Evolutionary conservation across 2,888 invertebrate species (phyloP), one percentile per base, ranked within the genome.

Genomic region (Aproaerema taeniolella): DNA sequence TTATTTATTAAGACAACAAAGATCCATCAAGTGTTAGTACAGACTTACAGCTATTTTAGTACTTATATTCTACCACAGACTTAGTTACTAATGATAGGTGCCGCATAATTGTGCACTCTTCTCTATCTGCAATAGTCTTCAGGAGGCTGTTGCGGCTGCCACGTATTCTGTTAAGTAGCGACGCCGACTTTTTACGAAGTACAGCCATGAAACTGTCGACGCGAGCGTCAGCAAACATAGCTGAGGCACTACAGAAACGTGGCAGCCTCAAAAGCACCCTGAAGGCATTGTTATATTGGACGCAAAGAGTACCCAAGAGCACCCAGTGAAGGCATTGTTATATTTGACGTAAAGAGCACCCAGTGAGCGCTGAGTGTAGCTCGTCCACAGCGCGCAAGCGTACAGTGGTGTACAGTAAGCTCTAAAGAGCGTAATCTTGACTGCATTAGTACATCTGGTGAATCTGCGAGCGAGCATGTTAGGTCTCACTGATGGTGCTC

Each of bases 381-480:
- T 8, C 12, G 12, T 11, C 31, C 31, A 31, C 31, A 31, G 4
- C 5, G 31, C 31, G 14, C 31, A 11, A 31, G 31, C 31, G 31
- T 31, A 31, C 31, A 31, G 31, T 6, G 31, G 31, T 31, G 31
- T 31, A 13, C 31, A 31, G 31, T 13, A 31, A 4, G 8, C 31
- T 31, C 31, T 8, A 9, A 31, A 31, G 12, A 31, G 12, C 31
- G 31, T 12, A 13, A 13, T 31, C 28, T 28, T 28, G 4, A 20
- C 28, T n/a, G 5, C 28, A 8, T 5, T n/a, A 8, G 28, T 28
- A 8, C 11, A 28, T 28, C 28, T 28, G n/a, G 11, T n/a, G n/a
- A 28, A 28, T 4, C 28, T 28, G n/a, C 9, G 28, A 20, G 28
- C 28, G 28, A 28, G 28, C 28, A 28, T 28, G 28, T 28, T 28